Conservation (phyloP, 2,113 vertebrate species). For the Nanorana parkeri region DNA sequence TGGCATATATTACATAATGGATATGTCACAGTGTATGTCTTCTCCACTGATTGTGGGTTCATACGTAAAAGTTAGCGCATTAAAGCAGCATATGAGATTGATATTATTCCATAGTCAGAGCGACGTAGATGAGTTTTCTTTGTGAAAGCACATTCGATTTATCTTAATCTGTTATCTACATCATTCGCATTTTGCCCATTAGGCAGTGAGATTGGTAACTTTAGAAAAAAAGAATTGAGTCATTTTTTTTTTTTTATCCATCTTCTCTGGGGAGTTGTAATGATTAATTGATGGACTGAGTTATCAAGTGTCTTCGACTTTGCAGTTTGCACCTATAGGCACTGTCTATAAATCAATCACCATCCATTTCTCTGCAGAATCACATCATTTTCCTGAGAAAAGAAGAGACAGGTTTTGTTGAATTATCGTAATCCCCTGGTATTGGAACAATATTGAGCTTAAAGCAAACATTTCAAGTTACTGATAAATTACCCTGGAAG, state of each 20-base stretch:
- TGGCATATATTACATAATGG: rapidly evolving
- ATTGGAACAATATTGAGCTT: constrained; percentile 3
- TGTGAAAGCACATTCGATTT: constrained; percentile 50
- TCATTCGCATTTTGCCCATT: constrained; percentile 46
- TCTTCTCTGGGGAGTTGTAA: constrained; percentile 26
- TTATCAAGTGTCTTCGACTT: constrained; percentile 23
- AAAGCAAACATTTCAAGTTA: not conserved
- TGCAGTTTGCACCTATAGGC: constrained; percentile 9
- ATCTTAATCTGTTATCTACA: constrained; percentile 40
- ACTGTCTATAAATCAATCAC: constrained; percentile 22
- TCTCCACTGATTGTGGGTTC: not conserved
- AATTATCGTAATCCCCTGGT: constrained; percentile 28
- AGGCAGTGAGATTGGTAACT: constrained; percentile 25
- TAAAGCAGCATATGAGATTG: constrained; percentile 40
- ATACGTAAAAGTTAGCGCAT: not conserved
- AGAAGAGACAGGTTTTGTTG: not conserved
- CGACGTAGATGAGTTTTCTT: constrained; percentile 40
- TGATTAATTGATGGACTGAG: constrained; percentile 41
- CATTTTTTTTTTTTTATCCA: constrained; percentile 7
- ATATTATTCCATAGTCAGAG: constrained; percentile 51
- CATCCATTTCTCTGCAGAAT: not conserved
- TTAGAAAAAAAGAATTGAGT: constrained; percentile 10
- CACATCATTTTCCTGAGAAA: constrained; percentile 21
- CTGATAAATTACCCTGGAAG: not conserved
- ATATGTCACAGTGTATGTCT: constrained; percentile 19